Base-by-base conservation (phyloP, 2,797 vertebrate species). In the Urophycis tenuis region DNA sequence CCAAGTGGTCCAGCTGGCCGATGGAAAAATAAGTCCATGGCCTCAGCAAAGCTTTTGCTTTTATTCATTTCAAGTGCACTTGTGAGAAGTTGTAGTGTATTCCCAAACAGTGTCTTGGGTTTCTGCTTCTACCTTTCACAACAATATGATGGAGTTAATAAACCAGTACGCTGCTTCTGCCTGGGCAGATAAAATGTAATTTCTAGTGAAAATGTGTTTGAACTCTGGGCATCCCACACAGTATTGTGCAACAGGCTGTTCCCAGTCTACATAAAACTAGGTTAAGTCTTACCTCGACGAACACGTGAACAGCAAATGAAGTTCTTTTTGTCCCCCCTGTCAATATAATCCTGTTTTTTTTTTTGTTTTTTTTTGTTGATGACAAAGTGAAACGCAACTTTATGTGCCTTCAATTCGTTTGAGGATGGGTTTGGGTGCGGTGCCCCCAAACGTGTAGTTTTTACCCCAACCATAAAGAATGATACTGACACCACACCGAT, bases 381-480 rank as follows among this genome's bases (percentile, higher is more conserved):
- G n/a, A 14, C 10, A 29, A 67, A 85, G 84, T 88, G 69, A 36
- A 77, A 67, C 80, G 83, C 84, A 81, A 88, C 87, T 89, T 89
- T 89, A 89, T 89, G 82, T 81, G 82, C 79, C 73, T 82, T 80
- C 72, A 86, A 90, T 91, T 90, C 83, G 89, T 91, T 88, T 88
- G 82, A 82, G 81, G 77, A 78, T 78, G 79, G 79, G 79, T 41
- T 84, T 73, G 87, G 77, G 83, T 84, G 77, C 85, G 70, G 72
- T 78, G 72, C 81, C 79, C 79, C 41, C 78, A 85, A 80, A 82
- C 79, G 39, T 82, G 84, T 81, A 84, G 81, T 92, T 91, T 91
- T 74, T 93, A 92, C 92, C 80, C 82, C 82, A 72, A 85, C 87
- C 83, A 88, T 92, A 92, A 92, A 93, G 77, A 90, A 86, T 81